phyloP scores from a whole-genome alignment of 2,113 vertebrate genomes.

The Nothobranchius furzeri region DNA sequence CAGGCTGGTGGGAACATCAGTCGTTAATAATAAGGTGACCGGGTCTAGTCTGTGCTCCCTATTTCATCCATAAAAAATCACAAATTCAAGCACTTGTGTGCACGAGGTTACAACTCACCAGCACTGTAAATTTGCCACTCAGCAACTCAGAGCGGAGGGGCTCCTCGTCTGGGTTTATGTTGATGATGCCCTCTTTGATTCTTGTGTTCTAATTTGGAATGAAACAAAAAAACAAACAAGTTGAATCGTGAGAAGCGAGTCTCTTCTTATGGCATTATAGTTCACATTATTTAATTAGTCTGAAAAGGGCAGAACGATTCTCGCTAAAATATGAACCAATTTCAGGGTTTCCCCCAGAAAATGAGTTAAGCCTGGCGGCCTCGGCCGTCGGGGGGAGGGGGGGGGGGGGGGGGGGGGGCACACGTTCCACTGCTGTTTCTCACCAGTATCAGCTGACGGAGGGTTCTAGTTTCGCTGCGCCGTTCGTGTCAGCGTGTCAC shows the following conservation, averaged over 20 bases:
- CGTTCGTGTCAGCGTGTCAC: no score
- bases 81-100: not conserved
- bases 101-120: conserved; percentile 69
- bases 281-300: not conserved
- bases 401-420: no score
- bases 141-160: conserved; percentile 81
- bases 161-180: conserved; percentile 83
- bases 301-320: no score
- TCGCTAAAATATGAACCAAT: no score
- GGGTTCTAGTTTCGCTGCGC: no score
- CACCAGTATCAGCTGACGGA: no score
- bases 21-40: not conserved
- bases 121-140: conserved; percentile 82
- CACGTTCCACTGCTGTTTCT: no score
- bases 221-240: not conserved
- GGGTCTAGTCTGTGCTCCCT: not conserved
- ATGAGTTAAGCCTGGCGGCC: no score
- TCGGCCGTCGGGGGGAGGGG: no score
- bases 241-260: not conserved
- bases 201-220: conserved; percentile 76
- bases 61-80: conserved; percentile 4
- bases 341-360: no score
- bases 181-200: conserved; percentile 83
- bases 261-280: not conserved
- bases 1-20: conserved; percentile 65